These are phyloP conservation scores for Lasiurus borealis DNA, from an alignment of 2,113 vertebrate genomes.

Conservation along the genomic window DNA sequence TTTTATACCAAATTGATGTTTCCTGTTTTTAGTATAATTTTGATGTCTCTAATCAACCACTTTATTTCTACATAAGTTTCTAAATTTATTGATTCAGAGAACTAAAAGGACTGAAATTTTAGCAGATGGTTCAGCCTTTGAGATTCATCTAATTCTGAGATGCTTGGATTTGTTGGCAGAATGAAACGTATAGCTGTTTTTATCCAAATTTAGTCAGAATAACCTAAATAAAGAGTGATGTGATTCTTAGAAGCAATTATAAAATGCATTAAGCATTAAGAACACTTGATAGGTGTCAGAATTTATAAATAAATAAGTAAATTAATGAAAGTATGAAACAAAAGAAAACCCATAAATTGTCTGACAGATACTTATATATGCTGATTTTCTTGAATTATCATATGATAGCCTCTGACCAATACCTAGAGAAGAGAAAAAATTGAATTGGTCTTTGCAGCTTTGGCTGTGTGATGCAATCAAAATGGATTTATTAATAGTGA, in stretches of 20 bases:
- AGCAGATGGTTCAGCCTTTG: constrained; percentile 3
- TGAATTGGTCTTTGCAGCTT: background rate
- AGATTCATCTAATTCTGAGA: constrained; percentile 26
- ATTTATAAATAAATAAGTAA: background rate
- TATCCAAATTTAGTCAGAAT: constrained; percentile 53
- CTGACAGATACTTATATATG: background rate
- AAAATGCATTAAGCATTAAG: constrained; percentile 16
- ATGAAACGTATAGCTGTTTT: background rate
- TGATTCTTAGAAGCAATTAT: constrained; percentile 1
- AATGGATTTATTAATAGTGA: background rate
- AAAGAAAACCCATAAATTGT: constrained; percentile 27
- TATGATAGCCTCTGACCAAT: background rate
- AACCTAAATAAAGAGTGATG: constrained; percentile 57
- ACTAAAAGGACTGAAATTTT: background rate
- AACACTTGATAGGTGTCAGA: constrained; percentile 15
- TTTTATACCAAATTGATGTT: background rate
- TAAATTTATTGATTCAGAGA: constrained; percentile 40
- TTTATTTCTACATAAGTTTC: background rate
- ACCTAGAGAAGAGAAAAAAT: background rate
- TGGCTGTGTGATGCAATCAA: background rate
- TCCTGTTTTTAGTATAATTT: background rate
- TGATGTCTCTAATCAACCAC: background rate
- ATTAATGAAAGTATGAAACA: background rate
- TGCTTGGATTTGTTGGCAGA: constrained; percentile 54
- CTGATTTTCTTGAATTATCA: background rate